A percentile compares a stretch with the other conserved stretches of the same genome.
phyloP scores from a whole-genome alignment of 2,113 vertebrate species.

The Alethe diademata region DNA sequence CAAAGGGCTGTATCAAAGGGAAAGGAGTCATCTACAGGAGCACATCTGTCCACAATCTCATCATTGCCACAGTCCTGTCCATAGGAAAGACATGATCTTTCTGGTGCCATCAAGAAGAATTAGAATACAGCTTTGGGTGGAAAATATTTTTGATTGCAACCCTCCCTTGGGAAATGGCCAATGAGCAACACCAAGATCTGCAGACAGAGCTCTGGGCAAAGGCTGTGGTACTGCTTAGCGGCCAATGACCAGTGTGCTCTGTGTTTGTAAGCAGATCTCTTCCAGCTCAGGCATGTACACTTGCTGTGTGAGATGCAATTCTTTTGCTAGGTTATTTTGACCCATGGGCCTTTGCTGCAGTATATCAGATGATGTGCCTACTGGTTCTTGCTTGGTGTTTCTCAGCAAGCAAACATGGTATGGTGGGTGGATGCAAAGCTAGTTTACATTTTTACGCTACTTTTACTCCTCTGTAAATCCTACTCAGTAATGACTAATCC shows the following conservation, averaged over 20 bases:
- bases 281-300: neutral
- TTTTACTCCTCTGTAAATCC: slow-evolving; percentile 72
- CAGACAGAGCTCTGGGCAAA: neutral
- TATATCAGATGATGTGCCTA: slow-evolving; percentile 59
- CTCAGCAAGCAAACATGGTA: slow-evolving; percentile 61
- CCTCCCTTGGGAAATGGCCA: accelerated
- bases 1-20: accelerated
- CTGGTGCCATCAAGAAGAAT: neutral
- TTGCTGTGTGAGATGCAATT: neutral
- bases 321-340: neutral
- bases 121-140: neutral
- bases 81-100: neutral
- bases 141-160: neutral
- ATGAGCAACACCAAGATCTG: neutral
- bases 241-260: neutral
- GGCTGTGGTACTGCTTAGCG: neutral
- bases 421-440: slow-evolving; percentile 70
- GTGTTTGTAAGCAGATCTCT: neutral
- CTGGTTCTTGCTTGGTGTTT: slow-evolving; percentile 33
- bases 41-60: neutral
- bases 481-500: slow-evolving; percentile 73
- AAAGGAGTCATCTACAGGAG: neutral
- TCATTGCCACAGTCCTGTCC: neutral
- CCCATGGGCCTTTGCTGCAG: neutral
- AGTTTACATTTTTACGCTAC: slow-evolving; percentile 67